A percentile compares a stretch with the other conserved stretches of the same genome.
Evolutionary conservation across 2,888 invertebrate genomes (phyloP).

Genomic region (Caenorhabditis drosophilae): DNA sequence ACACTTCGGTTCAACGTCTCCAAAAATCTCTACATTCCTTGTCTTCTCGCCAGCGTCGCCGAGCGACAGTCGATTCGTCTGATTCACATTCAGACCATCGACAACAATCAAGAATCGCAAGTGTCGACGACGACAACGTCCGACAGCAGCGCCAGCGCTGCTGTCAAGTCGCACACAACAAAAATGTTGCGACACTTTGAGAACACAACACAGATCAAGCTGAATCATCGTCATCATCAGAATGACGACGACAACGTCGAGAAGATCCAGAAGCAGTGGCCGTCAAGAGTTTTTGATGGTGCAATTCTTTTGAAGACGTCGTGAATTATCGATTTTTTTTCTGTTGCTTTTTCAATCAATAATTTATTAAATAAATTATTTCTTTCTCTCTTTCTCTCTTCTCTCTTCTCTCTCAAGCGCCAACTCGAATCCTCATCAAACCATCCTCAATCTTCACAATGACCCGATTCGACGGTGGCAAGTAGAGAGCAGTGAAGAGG

Average conservation of each 20-base stretch:
- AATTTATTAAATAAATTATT: too few relatives aligned
- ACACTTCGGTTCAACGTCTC: conserved; percentile 55
- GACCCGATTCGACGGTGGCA: conserved; percentile 28
- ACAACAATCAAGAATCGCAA: neutral
- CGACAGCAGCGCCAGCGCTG: neutral
- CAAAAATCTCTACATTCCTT: conserved; percentile 64
- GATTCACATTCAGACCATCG: conserved; percentile 54
- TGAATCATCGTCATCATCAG: neutral
- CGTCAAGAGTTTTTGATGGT: too few relatives aligned
- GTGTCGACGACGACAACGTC: neutral
- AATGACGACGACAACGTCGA: neutral
- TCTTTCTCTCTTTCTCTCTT: too few relatives aligned
- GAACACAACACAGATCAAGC: conserved; percentile 14
- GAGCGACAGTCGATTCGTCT: conserved; percentile 53
- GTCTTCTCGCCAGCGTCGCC: conserved; percentile 58
- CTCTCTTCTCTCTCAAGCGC: too few relatives aligned
- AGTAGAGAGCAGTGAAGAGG: conserved; percentile 17
- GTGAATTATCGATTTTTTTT: too few relatives aligned
- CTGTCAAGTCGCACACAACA: conserved; percentile 24
- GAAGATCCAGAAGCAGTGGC: neutral
- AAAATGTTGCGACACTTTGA: conserved; percentile 33
- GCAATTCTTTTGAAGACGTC: too few relatives aligned
- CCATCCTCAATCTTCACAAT: conserved; percentile 9
- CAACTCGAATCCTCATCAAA: too few relatives aligned
- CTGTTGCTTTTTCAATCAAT: too few relatives aligned